These are phyloP conservation scores for Plectus sambesii DNA, from an alignment of 1,140 invertebrate genomes.

Conservation along the genomic window DNA sequence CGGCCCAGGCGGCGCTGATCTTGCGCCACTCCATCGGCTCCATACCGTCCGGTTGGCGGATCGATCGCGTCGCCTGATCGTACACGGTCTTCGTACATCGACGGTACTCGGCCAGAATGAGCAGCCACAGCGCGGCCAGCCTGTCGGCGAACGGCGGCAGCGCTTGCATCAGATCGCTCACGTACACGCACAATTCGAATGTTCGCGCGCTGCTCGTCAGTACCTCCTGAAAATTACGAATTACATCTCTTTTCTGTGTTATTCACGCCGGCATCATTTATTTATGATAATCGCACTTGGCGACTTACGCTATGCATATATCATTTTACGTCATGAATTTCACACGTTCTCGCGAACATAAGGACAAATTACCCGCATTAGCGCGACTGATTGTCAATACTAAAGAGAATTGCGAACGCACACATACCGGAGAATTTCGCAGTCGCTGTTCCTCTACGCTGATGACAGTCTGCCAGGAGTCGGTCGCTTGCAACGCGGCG, in stretches of 20 bases:
- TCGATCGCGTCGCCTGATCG: constrained; percentile 18
- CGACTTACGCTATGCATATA: too few species aligned
- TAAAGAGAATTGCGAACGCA: too few species aligned
- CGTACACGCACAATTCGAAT: constrained; percentile 34
- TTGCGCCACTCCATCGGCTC: constrained; percentile 56
- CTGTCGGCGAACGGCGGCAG: constrained; percentile 36
- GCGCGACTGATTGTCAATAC: too few species aligned
- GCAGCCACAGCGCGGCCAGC: constrained; percentile 40
- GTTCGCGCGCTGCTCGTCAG: constrained; percentile 28
- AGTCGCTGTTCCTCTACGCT: too few species aligned
- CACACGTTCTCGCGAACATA: too few species aligned
- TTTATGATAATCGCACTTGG: too few species aligned
- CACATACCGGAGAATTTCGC: too few species aligned
- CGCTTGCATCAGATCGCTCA: constrained; percentile 31
- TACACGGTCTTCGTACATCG: constrained; percentile 28
- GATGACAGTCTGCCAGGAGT: constrained; percentile 32
- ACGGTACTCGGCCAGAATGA: constrained; percentile 38
- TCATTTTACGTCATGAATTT: too few species aligned
- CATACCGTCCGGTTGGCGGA: constrained; percentile 19
- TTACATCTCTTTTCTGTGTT: too few species aligned
- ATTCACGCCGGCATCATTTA: too few species aligned
- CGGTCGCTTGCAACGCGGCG: constrained; percentile 17
- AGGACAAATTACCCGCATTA: too few species aligned
- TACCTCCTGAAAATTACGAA: constrained; percentile 34
- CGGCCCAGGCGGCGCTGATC: constrained; percentile 76